A percentile compares a stretch with the other conserved stretches of the same genome.
Conservation (phyloP, 2,113 vertebrate genomes). For the Emydocephalus ijimae region DNA sequence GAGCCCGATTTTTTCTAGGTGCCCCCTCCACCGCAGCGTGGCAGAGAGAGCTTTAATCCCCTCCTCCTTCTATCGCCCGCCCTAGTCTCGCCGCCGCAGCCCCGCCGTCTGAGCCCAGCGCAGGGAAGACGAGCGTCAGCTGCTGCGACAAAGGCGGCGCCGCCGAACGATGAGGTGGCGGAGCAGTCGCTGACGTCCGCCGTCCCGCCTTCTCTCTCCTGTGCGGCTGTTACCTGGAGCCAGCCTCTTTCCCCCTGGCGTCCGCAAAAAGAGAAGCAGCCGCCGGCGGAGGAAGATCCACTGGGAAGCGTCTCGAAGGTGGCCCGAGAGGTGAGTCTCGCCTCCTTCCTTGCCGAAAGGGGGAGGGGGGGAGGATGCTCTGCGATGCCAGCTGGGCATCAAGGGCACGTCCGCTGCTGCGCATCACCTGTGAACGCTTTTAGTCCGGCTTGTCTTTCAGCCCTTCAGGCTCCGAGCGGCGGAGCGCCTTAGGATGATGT, state of each 20-base stretch:
- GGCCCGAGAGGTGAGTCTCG: background rate
- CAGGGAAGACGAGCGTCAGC: background rate
- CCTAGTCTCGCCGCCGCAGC: background rate
- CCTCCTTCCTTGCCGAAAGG: background rate
- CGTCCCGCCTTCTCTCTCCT: background rate
- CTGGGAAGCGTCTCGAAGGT: background rate
- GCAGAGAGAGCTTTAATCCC: background rate
- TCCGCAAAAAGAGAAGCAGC: background rate
- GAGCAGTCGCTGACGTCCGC: background rate
- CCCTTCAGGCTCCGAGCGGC: background rate
- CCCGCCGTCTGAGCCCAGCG: background rate
- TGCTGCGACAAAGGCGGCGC: background rate
- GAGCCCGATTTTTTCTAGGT: too few species aligned
- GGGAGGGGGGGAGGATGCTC: background rate
- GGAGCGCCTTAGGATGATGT: background rate
- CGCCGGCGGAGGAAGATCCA: background rate
- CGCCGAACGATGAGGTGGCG: background rate
- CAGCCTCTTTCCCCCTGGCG: background rate
- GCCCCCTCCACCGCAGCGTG: background rate
- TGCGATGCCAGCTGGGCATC: background rate
- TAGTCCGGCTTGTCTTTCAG: background rate
- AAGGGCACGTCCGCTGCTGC: background rate
- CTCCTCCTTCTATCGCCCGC: too few species aligned
- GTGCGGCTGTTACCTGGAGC: slow-evolving; percentile 5
- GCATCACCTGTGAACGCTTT: background rate